phyloP scores from a whole-genome alignment of 2,113 vertebrate genomes.

The Formicarius rufipectus region DNA sequence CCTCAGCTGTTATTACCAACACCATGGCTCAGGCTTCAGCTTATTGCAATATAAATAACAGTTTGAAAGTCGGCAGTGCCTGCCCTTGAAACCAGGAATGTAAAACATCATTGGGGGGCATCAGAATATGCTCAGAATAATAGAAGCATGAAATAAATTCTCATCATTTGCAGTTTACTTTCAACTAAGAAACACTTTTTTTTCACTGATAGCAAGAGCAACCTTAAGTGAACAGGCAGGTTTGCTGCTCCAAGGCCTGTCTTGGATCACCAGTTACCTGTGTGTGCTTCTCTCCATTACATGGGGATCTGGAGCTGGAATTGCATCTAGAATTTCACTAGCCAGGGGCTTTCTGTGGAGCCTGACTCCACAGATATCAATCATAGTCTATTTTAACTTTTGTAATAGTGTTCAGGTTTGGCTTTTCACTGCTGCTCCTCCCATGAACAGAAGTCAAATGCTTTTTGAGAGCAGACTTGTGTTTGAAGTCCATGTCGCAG shows the following conservation, averaged over 20 bases:
- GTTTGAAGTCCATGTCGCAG: conserved; percentile 84
- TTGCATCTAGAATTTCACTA: background rate
- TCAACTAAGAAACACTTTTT: background rate
- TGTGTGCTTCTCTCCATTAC: background rate
- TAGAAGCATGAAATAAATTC: background rate
- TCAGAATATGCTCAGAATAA: background rate
- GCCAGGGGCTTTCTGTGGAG: background rate
- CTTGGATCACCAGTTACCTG: background rate
- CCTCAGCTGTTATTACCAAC: background rate
- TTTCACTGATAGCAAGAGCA: background rate
- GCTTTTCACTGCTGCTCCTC: conserved; percentile 73
- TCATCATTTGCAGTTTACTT: background rate
- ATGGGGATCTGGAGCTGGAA: background rate
- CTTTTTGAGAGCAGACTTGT: conserved; percentile 84
- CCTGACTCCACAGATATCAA: conserved; percentile 20
- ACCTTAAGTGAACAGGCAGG: background rate
- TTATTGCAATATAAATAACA: background rate
- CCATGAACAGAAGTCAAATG: conserved; percentile 84
- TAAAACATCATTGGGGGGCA: background rate
- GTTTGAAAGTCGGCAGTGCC: background rate
- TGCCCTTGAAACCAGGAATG: background rate
- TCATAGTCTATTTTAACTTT: conserved; percentile 74
- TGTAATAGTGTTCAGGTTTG: conserved; percentile 67
- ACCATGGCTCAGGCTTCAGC: background rate
- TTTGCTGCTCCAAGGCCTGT: background rate